Evolutionary conservation across 1,140 invertebrate genomes (phyloP).

Genomic region (Cryptotermes secundus): DNA sequence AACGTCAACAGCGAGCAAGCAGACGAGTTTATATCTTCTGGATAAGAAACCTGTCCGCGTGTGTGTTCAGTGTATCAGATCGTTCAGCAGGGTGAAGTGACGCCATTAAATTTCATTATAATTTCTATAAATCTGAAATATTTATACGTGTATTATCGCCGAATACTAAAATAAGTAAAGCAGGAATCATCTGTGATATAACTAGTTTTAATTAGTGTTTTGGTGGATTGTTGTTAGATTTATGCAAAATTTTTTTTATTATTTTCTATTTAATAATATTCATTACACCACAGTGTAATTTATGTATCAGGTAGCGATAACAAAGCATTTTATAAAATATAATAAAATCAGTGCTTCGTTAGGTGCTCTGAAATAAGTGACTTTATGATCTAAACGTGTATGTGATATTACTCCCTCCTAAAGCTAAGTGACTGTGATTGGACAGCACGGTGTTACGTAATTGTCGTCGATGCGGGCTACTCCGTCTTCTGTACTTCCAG

Average conservation of each 20-base stretch:
- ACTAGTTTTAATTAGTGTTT: neutral
- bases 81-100: neutral
- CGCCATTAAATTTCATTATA: neutral
- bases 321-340: neutral
- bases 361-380: too few relatives aligned
- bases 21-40: neutral
- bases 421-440: neutral
- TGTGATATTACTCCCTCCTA: neutral
- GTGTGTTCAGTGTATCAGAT: neutral
- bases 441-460: too few relatives aligned
- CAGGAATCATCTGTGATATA: conserved; percentile 1
- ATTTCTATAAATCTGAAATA: too few relatives aligned
- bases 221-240: neutral
- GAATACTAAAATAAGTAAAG: neutral
- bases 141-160: too few relatives aligned
- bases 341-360: too few relatives aligned
- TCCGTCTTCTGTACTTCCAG: neutral
- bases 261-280: neutral
- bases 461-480: neutral
- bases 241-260: neutral
- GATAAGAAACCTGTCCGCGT: neutral
- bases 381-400: neutral
- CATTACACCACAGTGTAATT: neutral
- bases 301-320: neutral
- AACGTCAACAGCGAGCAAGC: neutral